Base-by-base conservation (phyloP, 1,140 invertebrate genomes). In the Megathymus violae region DNA sequence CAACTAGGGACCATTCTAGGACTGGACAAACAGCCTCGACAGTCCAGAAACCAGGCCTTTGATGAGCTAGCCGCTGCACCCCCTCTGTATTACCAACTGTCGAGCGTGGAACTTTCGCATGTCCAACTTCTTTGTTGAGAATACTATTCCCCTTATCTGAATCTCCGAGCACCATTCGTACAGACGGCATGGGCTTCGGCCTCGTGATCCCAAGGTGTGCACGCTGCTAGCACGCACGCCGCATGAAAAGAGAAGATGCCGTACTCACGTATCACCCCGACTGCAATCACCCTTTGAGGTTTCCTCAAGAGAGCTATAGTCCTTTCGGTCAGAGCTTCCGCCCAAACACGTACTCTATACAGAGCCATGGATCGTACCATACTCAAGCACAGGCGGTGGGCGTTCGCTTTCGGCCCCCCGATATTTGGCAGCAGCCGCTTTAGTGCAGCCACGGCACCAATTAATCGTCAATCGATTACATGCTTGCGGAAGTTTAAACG, bases 401-500 rank as follows among this genome's bases (percentile, higher is more conserved):
- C 51, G 19, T 9, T 15, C 0, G 3, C 17, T 4, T 19, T 41
- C 1, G 46, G 47, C 0, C 62, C 51, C n/a, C 50, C 41, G 0
- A 69, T 10, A 6, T 69, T 64, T 36, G 2, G 27, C 1, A 64
- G 68, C 10, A 71, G 56, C 62, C 19, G 48, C 41, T 15, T 7
- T 41, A n/a, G 62, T 31, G 11, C 64, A 31, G 11, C 2, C 14
- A 16, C 59, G 3, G 44, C 36, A 0, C 48, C 15, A 6, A 61
- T 0, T 1, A 69, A 17, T 9, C 43, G 56, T 34, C 14, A 76
- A 19, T 1, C 7, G 0, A 6, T 0, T 22, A 74, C 66, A 25
- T 74, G 72, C 0, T 38, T 38, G 0, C 7, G 0, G n/a, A 74
- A 68, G n/a, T n/a, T n/a, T n/a, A n/a, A n/a, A n/a, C n/a, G n/a